These are phyloP conservation scores for Bufo bufo DNA, from an alignment of 2,113 vertebrate genomes.

Conservation along the genomic window DNA sequence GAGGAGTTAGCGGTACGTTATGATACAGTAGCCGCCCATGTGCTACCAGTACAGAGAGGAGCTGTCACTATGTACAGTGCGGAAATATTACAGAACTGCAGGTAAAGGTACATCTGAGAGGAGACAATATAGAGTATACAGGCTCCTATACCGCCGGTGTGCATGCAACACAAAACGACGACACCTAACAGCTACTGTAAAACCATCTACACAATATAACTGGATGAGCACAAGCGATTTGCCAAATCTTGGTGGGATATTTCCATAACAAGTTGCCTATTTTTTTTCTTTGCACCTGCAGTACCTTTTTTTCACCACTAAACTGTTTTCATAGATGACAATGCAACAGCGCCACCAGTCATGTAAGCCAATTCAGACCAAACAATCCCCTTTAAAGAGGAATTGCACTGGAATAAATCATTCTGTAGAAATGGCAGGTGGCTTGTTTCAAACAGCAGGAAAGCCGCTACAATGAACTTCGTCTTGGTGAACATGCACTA, in stretches of 20 bases:
- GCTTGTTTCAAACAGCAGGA: background rate
- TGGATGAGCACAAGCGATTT: background rate
- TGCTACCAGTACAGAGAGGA: background rate
- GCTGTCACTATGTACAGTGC: background rate
- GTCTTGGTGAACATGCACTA: background rate
- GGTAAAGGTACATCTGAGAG: background rate
- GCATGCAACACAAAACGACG: background rate
- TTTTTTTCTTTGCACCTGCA: background rate
- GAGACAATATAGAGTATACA: background rate
- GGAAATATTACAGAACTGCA: background rate
- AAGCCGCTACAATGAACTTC: background rate
- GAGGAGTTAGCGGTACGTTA: too few relatives aligned
- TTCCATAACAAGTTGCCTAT: background rate
- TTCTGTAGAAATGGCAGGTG: background rate
- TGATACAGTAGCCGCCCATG: too few relatives aligned
- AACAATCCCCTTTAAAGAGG: background rate
- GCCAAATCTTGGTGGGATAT: background rate
- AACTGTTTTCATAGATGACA: background rate
- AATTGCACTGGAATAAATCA: background rate
- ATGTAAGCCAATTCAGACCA: background rate
- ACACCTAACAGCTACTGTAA: background rate
- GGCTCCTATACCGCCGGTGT: background rate
- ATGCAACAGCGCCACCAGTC: background rate
- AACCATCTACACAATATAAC: background rate
- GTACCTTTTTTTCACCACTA: background rate